Evolutionary conservation across 1,140 invertebrate genomes (phyloP).

Genomic region (Spodoptera frugiperda): DNA sequence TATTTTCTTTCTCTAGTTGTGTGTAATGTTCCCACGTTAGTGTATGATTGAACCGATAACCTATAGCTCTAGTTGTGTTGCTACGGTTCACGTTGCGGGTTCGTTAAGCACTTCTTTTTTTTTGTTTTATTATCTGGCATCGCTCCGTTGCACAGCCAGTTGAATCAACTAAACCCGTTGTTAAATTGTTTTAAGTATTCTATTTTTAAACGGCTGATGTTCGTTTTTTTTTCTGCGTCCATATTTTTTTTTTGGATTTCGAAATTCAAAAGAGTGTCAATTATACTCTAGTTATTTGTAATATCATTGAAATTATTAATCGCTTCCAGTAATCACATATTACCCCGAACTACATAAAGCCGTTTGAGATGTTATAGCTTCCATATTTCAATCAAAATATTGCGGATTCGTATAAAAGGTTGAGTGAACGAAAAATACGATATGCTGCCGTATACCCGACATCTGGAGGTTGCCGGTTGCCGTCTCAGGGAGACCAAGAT

Average conservation of each 20-base stretch:
- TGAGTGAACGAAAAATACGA: conserved; percentile 16
- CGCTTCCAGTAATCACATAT: neutral
- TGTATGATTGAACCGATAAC: conserved; percentile 36
- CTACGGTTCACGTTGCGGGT: conserved; percentile 13
- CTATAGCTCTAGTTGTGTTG: conserved; percentile 23
- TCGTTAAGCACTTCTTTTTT: conserved; percentile 32
- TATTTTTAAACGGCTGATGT: neutral
- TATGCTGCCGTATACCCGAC: conserved; percentile 8
- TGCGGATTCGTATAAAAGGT: conserved; percentile 27
- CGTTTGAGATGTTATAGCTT: conserved; percentile 13
- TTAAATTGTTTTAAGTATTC: conserved; percentile 17
- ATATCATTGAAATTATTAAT: neutral
- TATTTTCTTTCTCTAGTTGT: neutral
- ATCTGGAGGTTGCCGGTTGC: conserved; percentile 2
- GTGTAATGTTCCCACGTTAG: conserved; percentile 21
- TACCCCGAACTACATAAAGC: neutral
- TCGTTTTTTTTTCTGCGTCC: neutral
- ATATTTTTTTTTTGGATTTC: neutral
- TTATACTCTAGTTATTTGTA: neutral
- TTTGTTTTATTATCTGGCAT: conserved; percentile 27
- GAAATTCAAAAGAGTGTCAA: too few relatives aligned
- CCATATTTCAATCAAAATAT: conserved; percentile 41
- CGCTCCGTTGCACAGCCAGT: conserved; percentile 24
- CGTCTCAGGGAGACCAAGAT: neutral
- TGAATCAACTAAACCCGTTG: conserved; percentile 21